Evolutionary conservation across 2,113 vertebrate genomes (phyloP).

Genomic region (Macrotus californicus): DNA sequence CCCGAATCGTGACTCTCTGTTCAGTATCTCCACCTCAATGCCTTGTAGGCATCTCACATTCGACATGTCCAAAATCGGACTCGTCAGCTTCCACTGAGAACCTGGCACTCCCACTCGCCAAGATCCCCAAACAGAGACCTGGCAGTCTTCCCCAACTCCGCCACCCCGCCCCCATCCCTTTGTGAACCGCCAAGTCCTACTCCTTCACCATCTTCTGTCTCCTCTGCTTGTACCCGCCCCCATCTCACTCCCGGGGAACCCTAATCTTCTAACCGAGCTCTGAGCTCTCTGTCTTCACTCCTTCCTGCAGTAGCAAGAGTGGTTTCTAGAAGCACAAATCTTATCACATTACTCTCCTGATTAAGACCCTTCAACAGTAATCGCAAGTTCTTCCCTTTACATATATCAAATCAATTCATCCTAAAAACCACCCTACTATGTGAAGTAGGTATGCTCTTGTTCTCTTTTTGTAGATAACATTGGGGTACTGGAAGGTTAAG

Average conservation of each 20-base stretch:
- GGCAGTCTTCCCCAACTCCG: no score
- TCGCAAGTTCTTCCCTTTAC: not conserved
- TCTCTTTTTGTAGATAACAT: not conserved
- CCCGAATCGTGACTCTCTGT: fast-evolving
- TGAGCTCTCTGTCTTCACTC: not conserved
- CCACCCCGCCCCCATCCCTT: not conserved
- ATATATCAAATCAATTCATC: not conserved
- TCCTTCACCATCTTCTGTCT: not conserved
- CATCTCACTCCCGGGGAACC: not conserved
- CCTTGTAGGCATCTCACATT: not conserved
- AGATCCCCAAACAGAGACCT: not conserved
- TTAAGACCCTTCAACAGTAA: not conserved
- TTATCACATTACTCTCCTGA: not conserved
- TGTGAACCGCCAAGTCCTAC: not conserved
- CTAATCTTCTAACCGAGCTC: not conserved
- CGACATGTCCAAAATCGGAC: not conserved
- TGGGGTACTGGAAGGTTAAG: not conserved
- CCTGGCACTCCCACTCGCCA: no score
- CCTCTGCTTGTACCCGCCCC: not conserved
- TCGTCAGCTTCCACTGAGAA: not conserved
- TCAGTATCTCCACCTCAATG: not conserved
- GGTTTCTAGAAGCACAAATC: not conserved
- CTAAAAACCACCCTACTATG: not conserved
- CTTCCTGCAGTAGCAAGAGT: fast-evolving
- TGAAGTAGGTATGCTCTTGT: not conserved